These are phyloP conservation scores for Cavia porcellus DNA, from an alignment of 2,113 vertebrate species.

Conservation along the genomic window DNA sequence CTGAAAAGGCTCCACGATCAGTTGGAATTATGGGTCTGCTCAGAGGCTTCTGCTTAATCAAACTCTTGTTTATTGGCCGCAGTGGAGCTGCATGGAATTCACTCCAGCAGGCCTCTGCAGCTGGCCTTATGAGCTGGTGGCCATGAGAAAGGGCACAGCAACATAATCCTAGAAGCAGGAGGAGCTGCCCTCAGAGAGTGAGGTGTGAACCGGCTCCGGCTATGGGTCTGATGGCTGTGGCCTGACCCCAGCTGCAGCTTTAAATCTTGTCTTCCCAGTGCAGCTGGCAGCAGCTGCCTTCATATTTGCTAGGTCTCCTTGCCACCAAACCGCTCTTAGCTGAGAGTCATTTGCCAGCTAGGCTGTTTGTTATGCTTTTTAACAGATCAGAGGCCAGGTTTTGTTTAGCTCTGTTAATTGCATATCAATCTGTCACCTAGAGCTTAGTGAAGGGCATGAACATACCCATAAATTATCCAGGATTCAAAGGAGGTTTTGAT, in stretches of 20 bases:
- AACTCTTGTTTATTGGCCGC: not conserved
- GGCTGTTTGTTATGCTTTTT: not conserved
- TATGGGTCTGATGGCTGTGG: not conserved
- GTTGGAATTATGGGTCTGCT: not conserved
- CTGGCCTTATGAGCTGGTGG: not conserved
- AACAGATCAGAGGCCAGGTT: conserved; percentile 26
- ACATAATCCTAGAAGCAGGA: not conserved
- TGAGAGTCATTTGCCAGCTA: not conserved
- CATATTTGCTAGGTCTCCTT: not conserved
- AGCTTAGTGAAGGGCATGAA: conserved; percentile 64
- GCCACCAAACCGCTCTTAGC: not conserved
- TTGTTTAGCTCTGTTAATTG: conserved; percentile 69
- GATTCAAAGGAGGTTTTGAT: conserved; percentile 57
- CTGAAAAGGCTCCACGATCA: not conserved
- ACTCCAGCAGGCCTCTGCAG: not conserved
- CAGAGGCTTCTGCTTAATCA: not conserved
- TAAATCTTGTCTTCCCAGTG: conserved; percentile 13
- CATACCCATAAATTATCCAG: conserved; percentile 37
- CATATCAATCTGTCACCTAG: conserved; percentile 67
- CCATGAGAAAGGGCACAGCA: not conserved
- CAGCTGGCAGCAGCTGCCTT: conserved; percentile 53
- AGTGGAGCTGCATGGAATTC: not conserved
- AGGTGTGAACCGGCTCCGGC: fast-evolving
- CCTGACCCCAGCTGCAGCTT: not conserved
- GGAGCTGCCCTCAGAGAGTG: not conserved